Conservation (phyloP, 2,113 vertebrate genomes). For the Turnix velox region DNA sequence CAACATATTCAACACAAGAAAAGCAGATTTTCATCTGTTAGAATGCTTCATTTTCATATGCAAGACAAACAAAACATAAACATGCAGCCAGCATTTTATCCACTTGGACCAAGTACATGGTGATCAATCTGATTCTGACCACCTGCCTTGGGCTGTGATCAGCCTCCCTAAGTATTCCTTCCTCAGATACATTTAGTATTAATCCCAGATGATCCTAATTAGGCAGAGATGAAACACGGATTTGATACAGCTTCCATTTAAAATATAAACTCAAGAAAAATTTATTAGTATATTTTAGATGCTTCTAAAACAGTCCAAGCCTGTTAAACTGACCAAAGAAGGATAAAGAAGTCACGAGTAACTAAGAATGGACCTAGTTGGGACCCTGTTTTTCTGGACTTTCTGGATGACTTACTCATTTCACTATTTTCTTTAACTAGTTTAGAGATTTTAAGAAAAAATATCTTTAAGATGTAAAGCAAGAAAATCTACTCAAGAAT, state of each 20-base stretch:
- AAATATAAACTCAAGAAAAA: background rate
- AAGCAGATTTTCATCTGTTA: background rate
- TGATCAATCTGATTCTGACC: rapidly evolving
- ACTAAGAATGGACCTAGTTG: background rate
- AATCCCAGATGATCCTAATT: background rate
- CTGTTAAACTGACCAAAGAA: background rate
- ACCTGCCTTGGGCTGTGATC: background rate
- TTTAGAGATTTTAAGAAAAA: background rate
- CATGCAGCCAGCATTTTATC: background rate
- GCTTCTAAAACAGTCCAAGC: background rate
- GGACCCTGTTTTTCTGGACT: background rate
- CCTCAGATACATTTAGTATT: background rate
- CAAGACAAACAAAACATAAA: background rate
- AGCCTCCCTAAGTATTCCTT: background rate
- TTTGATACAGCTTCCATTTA: background rate
- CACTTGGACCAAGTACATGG: background rate
- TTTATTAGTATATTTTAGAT: background rate
- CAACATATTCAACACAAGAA: background rate
- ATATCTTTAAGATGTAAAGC: background rate
- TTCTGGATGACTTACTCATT: background rate
- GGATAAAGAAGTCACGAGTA: background rate
- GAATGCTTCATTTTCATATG: background rate
- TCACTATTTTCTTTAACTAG: background rate
- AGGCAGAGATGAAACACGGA: background rate
- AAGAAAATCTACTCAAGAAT: background rate